phyloP scores from a whole-genome alignment of 2,888 invertebrate genomes.

The Thera britannica region DNA sequence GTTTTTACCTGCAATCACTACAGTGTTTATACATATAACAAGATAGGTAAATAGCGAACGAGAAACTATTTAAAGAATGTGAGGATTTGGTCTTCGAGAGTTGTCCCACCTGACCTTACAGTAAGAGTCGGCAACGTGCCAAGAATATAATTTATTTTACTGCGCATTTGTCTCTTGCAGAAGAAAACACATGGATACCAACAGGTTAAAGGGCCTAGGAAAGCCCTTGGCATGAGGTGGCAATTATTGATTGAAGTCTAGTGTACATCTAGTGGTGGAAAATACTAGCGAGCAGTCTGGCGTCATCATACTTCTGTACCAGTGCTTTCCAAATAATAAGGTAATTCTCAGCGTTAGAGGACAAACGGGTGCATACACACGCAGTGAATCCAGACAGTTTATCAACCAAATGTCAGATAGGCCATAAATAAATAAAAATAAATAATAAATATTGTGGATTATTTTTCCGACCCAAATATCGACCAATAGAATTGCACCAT shows the following conservation, averaged over 20 bases:
- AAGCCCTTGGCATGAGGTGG: not conserved
- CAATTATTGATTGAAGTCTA: not conserved
- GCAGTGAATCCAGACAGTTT: no score
- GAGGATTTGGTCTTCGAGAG: slow-evolving; percentile 25
- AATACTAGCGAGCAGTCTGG: no score
- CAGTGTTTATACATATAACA: not conserved
- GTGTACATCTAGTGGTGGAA: no score
- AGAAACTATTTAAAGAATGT: slow-evolving; percentile 24
- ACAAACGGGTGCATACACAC: no score
- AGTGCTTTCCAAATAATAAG: no score
- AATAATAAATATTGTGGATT: no score
- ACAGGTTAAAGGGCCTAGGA: slow-evolving; percentile 24
- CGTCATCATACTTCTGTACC: no score
- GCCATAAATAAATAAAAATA: no score
- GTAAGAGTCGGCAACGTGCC: slow-evolving; percentile 33
- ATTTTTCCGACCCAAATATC: no score
- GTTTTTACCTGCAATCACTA: not conserved
- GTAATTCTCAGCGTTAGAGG: no score
- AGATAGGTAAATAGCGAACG: not conserved
- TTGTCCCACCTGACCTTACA: slow-evolving; percentile 29
- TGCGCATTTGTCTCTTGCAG: slow-evolving; percentile 29
- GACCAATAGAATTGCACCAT: no score
- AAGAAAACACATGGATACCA: slow-evolving; percentile 29
- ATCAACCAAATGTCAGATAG: no score
- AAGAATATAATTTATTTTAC: slow-evolving; percentile 30